Evolutionary conservation across 2,797 vertebrate genomes (phyloP).

Genomic region (Ispidina picta): DNA sequence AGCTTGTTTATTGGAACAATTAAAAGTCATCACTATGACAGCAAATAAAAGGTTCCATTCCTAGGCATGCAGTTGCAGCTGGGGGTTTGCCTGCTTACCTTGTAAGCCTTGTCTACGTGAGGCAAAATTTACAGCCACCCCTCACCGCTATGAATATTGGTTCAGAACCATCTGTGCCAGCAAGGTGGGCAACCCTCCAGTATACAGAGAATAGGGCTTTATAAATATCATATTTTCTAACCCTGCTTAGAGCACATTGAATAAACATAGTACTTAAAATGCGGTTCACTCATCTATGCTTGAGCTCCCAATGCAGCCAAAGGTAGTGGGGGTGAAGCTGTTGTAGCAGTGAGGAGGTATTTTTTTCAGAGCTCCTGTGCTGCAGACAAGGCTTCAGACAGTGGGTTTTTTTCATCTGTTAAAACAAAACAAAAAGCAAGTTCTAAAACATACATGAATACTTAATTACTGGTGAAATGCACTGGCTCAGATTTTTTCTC

Average conservation of each 20-base stretch:
- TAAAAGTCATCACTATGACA: constrained; percentile 84
- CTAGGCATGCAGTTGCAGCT: constrained; percentile 57
- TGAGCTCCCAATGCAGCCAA: neutral
- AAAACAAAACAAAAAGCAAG: constrained; percentile 4
- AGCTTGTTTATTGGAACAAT: constrained; percentile 85
- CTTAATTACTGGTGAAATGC: constrained; percentile 10
- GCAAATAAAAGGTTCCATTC: constrained; percentile 79
- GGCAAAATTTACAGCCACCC: constrained; percentile 41
- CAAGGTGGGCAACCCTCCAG: neutral
- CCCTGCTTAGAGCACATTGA: neutral
- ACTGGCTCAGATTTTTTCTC: constrained; percentile 17
- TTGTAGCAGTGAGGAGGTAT: neutral
- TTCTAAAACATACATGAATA: constrained; percentile 12
- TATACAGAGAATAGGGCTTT: neutral
- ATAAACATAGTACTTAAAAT: constrained; percentile 14
- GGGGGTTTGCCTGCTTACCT: constrained; percentile 71
- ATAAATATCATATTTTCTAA: neutral
- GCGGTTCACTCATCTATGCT: neutral
- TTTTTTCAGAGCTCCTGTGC: neutral
- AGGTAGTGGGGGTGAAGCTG: neutral
- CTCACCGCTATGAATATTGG: neutral
- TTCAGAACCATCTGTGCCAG: neutral
- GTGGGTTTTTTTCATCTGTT: constrained; percentile 11
- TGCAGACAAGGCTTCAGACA: neutral
- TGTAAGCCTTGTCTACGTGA: constrained; percentile 34